A percentile compares a stretch with the other conserved stretches of the same genome.
phyloP scores from a whole-genome alignment of 1,140 invertebrate genomes.

The Bombus cullumanus region DNA sequence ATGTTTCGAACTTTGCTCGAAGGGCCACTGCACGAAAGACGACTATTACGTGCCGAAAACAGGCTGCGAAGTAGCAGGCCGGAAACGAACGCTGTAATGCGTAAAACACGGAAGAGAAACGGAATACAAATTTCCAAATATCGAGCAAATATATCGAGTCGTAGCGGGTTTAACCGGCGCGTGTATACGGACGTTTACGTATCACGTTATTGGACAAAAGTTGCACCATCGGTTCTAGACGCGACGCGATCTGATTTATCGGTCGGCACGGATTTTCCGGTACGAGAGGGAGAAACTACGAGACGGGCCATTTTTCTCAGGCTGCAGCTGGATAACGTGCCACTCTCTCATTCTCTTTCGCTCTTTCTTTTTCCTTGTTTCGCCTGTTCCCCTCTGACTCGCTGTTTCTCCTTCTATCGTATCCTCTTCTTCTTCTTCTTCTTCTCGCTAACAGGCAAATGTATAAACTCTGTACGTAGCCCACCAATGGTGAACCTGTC shows the following conservation, averaged over 20 bases:
- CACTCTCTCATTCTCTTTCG: neutral
- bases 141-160: conserved; percentile 57
- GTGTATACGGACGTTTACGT: conserved; percentile 67
- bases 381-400: neutral
- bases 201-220: conserved; percentile 75
- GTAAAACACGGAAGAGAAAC: neutral
- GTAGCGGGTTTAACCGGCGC: conserved; percentile 36
- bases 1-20: neutral
- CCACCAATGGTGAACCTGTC: conserved; percentile 59
- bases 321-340: conserved; percentile 68
- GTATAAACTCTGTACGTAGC: conserved; percentile 53
- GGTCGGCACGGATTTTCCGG: conserved; percentile 59
- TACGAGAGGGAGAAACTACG: conserved; percentile 63
- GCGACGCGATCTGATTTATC: conserved; percentile 72
- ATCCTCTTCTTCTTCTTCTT: neutral
- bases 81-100: neutral
- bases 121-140: conserved; percentile 9
- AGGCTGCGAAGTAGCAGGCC: neutral
- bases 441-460: conserved; percentile 41
- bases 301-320: conserved; percentile 71
- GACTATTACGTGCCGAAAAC: neutral
- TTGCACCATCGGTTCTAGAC: conserved; percentile 70
- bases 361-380: neutral
- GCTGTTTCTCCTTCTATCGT: neutral
- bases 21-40: neutral